A percentile compares a stretch with the other conserved stretches of the same genome.
Conservation (phyloP, 64 coral and sea anemone species). For the Catalaphyllia jardinei region DNA sequence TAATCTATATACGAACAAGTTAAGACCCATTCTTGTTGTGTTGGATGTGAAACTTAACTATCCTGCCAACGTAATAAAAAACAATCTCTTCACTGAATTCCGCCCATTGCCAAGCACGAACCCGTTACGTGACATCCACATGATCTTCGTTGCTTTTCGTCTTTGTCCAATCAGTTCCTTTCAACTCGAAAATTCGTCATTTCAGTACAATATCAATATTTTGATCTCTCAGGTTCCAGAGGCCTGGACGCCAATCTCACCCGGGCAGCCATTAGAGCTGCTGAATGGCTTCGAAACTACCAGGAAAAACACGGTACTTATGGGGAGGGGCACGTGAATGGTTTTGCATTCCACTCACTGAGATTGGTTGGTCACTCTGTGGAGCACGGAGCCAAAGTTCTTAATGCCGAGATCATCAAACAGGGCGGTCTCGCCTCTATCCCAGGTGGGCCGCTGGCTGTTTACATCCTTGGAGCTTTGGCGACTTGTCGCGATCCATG, state of each 20-base stretch:
- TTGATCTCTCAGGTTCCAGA: background rate
- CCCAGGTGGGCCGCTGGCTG: background rate
- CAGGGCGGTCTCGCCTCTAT: constrained; percentile 6
- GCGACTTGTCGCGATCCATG: constrained; percentile 17
- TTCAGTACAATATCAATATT: no score
- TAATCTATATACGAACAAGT: no score
- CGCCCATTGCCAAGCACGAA: no score
- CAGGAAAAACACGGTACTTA: background rate
- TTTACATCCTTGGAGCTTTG: constrained; percentile 17
- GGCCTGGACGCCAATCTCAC: constrained; percentile 18
- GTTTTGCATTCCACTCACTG: background rate
- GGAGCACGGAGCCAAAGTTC: background rate
- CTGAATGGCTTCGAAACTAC: constrained; percentile 32
- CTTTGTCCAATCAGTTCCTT: no score
- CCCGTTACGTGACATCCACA: no score
- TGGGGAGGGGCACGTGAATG: background rate
- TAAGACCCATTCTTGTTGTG: no score
- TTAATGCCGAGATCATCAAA: constrained; percentile 15
- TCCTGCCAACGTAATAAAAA: no score
- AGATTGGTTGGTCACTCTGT: constrained; percentile 31
- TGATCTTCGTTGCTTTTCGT: no score
- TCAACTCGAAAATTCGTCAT: no score
- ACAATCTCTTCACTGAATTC: no score
- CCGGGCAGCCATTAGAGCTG: constrained; percentile 11
- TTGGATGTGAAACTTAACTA: no score